Conservation (phyloP, 2,888 invertebrate genomes). For the Drosophila birchii region DNA sequence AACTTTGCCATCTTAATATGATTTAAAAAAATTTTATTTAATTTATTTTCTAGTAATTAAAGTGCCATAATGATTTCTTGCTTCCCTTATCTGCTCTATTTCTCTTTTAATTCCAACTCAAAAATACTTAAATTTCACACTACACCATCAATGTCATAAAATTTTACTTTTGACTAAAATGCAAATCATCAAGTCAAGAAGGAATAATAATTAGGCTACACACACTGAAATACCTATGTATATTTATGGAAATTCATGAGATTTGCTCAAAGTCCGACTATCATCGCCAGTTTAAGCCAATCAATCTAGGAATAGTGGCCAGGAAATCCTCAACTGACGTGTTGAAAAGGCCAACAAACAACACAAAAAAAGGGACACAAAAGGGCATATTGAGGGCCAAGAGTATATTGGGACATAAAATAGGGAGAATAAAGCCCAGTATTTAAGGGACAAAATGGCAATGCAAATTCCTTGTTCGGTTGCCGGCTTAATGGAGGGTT, state of each 20-base stretch:
- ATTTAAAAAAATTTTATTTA: too few relatives aligned
- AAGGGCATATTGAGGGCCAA: background rate
- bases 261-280: conserved; percentile 13
- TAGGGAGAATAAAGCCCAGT: conserved; percentile 13
- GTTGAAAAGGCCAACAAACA: conserved; percentile 9
- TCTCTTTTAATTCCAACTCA: background rate
- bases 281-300: conserved; percentile 26
- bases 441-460: conserved; percentile 24
- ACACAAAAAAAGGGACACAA: conserved; percentile 11
- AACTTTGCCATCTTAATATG: background rate
- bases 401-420: conserved; percentile 7
- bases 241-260: conserved; percentile 28
- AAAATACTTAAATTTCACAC: background rate
- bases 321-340: conserved; percentile 22
- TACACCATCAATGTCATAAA: conserved; percentile 7
- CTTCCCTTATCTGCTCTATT: background rate
- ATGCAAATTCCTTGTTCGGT: conserved; percentile 25
- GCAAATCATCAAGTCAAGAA: background rate
- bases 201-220: conserved; percentile 1
- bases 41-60: background rate
- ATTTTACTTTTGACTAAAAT: background rate
- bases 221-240: conserved; percentile 36
- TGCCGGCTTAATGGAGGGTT: conserved; percentile 17
- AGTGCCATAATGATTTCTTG: background rate
- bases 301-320: conserved; percentile 33